phyloP scores from a whole-genome alignment of 1,140 invertebrate species.

The Cotesia vestalis region DNA sequence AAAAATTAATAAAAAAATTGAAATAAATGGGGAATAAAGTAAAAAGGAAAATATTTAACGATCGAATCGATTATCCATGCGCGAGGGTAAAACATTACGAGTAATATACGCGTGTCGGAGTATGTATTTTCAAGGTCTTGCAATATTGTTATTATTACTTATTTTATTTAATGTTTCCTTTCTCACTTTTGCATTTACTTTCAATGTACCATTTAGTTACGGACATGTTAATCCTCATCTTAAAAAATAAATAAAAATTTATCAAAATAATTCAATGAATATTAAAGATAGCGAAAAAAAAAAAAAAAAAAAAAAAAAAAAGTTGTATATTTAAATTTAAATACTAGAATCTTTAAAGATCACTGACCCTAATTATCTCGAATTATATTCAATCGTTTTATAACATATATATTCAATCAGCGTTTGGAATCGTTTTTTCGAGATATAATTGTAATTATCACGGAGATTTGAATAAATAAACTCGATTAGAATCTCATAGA shows the following conservation, averaged over 20 bases:
- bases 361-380: too few species aligned
- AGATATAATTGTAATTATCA: too few species aligned
- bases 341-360: too few species aligned
- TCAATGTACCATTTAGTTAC: slow-evolving; percentile 10
- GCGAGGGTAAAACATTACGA: slow-evolving; percentile 47
- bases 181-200: neutral
- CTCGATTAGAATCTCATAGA: too few species aligned
- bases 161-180: slow-evolving; percentile 36
- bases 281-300: neutral
- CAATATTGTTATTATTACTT: slow-evolving; percentile 24
- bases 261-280: neutral
- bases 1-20: slow-evolving; percentile 33
- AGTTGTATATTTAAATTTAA: too few species aligned
- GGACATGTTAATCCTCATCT: neutral
- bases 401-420: too few species aligned
- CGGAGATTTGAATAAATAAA: too few species aligned
- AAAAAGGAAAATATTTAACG: slow-evolving; percentile 57
- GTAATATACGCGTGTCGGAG: slow-evolving; percentile 53
- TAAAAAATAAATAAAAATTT: neutral
- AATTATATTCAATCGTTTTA: too few species aligned
- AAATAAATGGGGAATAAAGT: slow-evolving; percentile 47
- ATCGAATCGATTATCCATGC: slow-evolving; percentile 61
- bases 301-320: neutral
- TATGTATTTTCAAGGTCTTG: slow-evolving; percentile 41
- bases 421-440: too few species aligned